phyloP scores from a whole-genome alignment of 2,797 vertebrate species.

The Acrossocheilus wenchowensis region DNA sequence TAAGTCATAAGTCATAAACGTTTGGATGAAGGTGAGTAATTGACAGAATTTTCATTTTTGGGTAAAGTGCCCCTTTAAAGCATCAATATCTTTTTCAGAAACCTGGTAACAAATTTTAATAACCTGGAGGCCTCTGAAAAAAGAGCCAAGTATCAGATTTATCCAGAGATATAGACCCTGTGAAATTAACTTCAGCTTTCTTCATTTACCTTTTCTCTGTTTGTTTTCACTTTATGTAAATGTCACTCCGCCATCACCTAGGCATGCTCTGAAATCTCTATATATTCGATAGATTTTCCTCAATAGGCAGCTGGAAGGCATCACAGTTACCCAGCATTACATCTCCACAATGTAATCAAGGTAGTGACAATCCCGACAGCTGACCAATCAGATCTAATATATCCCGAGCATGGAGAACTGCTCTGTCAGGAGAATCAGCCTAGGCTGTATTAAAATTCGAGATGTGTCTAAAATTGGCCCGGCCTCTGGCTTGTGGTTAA shows the following conservation, averaged over 20 bases:
- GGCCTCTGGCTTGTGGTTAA: conserved; percentile 61
- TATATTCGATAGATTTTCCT: conserved; percentile 55
- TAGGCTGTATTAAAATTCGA: conserved; percentile 62
- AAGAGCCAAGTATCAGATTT: conserved; percentile 39
- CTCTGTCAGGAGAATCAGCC: conserved; percentile 62
- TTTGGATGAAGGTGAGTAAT: conserved; percentile 1
- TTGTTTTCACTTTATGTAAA: conserved; percentile 47
- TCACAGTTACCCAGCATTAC: conserved; percentile 53
- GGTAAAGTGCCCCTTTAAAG: conserved; percentile 9
- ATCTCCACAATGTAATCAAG: conserved; percentile 57
- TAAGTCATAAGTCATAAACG: not conserved
- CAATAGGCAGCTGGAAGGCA: conserved; percentile 43
- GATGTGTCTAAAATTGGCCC: conserved; percentile 65
- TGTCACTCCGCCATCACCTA: conserved; percentile 37
- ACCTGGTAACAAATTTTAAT: conserved; percentile 37
- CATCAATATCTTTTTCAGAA: conserved; percentile 49
- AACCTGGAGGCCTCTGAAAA: conserved; percentile 9
- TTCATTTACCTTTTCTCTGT: conserved; percentile 31
- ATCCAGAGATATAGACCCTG: conserved; percentile 28
- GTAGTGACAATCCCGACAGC: conserved; percentile 56
- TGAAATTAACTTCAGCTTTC: conserved; percentile 41
- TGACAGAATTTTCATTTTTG: conserved; percentile 3
- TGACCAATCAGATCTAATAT: conserved; percentile 62
- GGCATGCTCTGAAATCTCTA: conserved; percentile 40
- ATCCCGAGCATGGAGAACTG: conserved; percentile 59